Percentiles rank a stretch among this genome's conserved stretches.
Evolutionary conservation across 23 tunicate genomes (phyloP).

Genomic region (Ascidia mentula): DNA sequence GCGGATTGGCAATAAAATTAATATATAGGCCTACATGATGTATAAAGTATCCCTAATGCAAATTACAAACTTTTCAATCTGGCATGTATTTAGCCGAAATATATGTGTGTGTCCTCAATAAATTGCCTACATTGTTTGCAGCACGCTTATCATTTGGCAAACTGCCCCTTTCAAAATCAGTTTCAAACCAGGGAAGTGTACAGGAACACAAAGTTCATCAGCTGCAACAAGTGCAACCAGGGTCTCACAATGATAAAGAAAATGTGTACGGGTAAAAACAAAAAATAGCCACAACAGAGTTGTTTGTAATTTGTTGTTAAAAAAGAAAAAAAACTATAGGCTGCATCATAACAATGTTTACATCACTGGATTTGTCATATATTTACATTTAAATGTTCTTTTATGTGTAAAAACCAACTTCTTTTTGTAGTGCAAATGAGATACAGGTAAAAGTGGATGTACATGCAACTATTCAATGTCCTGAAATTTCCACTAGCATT

Average conservation of each 20-base stretch:
- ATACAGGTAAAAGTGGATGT: conserved; percentile 53
- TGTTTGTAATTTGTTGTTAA: not conserved
- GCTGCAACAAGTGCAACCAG: not conserved
- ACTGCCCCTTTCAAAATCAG: not conserved
- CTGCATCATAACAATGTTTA: too few species aligned
- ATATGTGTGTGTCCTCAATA: not conserved
- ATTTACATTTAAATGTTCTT: not conserved
- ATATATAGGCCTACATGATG: not conserved
- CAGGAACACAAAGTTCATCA: not conserved
- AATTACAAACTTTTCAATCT: not conserved
- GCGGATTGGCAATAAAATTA: too few species aligned
- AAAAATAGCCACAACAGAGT: too few species aligned
- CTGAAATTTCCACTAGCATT: conserved; percentile 58
- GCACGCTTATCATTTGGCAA: conserved; percentile 14
- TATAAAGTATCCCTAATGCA: not conserved
- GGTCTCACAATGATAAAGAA: not conserved
- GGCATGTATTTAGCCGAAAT: too few species aligned
- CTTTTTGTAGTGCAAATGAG: conserved; percentile 11
- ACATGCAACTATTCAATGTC: conserved; percentile 60
- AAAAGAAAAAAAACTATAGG: not conserved
- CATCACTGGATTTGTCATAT: too few species aligned
- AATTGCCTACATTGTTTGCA: not conserved
- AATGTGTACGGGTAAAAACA: not conserved
- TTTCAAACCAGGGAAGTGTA: not conserved
- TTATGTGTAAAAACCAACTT: too few species aligned